Percentiles rank a stretch among this genome's conserved stretches.
phyloP scores from a whole-genome alignment of 2,888 invertebrate genomes.

The Nebria salina region DNA sequence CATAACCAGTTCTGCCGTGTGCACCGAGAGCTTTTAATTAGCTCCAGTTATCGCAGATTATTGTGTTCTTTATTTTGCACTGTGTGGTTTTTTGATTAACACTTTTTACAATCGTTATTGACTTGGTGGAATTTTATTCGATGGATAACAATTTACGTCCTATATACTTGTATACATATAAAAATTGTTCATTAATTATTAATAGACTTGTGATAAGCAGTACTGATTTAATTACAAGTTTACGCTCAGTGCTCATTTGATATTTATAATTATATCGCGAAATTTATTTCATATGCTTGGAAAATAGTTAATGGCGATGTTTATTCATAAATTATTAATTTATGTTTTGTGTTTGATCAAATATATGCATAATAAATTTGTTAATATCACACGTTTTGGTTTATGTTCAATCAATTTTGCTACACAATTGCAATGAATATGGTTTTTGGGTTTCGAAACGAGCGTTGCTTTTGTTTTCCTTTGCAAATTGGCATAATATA shows the following conservation, averaged over 20 bases:
- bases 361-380: neutral
- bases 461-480: too few relatives aligned
- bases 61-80: constrained; percentile 24
- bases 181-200: neutral
- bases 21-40: constrained; percentile 32
- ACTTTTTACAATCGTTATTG: constrained; percentile 23
- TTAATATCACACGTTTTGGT: neutral
- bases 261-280: neutral
- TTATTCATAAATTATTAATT: neutral
- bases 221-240: neutral
- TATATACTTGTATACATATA: neutral
- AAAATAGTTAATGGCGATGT: neutral
- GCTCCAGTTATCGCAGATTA: constrained; percentile 30
- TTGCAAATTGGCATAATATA: too few relatives aligned
- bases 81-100: constrained; percentile 33
- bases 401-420: neutral
- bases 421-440: too few relatives aligned
- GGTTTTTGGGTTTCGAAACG: too few relatives aligned
- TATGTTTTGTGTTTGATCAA: neutral
- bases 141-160: neutral
- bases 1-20: constrained; percentile 38
- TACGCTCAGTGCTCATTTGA: neutral
- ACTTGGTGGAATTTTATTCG: neutral
- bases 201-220: neutral
- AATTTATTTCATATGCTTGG: neutral